Percentiles rank a stretch among this genome's conserved stretches.
Evolutionary conservation across 2,113 vertebrate species (phyloP).

Genomic region (Archilochus colubris): DNA sequence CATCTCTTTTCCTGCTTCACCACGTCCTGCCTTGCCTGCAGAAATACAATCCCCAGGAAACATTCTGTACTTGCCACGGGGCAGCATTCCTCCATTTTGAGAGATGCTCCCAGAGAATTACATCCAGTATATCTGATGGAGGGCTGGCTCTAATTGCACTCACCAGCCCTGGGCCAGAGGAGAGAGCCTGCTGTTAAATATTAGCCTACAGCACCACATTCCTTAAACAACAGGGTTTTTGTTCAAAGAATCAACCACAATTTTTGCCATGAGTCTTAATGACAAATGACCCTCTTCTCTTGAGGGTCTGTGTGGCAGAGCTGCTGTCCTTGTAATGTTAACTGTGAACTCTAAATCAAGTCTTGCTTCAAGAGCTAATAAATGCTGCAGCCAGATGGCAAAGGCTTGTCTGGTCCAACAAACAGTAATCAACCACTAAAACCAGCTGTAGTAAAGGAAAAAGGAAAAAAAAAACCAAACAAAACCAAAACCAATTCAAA

Average conservation of each 20-base stretch:
- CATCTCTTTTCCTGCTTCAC: neutral
- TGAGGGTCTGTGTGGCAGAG: neutral
- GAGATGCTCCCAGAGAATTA: neutral
- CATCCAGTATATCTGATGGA: neutral
- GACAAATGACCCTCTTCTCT: neutral
- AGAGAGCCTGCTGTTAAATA: neutral
- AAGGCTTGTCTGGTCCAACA: neutral
- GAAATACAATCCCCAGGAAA: neutral
- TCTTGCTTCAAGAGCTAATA: neutral
- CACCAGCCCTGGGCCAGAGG: neutral
- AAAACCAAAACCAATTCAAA: neutral
- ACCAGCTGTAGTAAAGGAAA: neutral
- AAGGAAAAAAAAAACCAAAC: neutral
- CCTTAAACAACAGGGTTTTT: neutral
- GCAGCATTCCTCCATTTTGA: conserved; percentile 13
- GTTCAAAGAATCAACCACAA: neutral
- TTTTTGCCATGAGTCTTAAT: neutral
- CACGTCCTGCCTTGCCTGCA: neutral
- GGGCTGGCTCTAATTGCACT: neutral
- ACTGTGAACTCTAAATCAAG: neutral
- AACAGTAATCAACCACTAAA: neutral
- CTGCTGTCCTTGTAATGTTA: neutral
- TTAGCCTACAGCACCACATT: neutral
- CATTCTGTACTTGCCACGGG: neutral
- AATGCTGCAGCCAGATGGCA: conserved; percentile 10